A percentile compares a stretch with the other conserved stretches of the same genome.
These are phyloP conservation scores for Formica exsecta DNA, from an alignment of 1,140 invertebrate genomes.

Conservation along the genomic window DNA sequence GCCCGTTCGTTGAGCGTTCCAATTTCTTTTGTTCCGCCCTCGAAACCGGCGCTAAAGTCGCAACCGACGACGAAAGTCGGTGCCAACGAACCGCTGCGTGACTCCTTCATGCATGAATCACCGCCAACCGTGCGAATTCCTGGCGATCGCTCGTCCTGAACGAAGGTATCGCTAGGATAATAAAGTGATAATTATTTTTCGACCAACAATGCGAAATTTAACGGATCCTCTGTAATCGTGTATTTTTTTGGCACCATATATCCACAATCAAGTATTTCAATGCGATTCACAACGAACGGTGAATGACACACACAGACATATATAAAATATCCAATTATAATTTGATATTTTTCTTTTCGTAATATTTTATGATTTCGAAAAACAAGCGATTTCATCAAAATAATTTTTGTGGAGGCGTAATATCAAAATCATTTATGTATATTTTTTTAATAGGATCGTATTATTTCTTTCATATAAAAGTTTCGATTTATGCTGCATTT, in stretches of 20 bases:
- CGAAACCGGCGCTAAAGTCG: slow-evolving; percentile 72
- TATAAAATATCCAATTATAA: too few relatives aligned
- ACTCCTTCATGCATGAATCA: slow-evolving; percentile 68
- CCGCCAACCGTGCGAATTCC: slow-evolving; percentile 41
- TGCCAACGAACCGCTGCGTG: slow-evolving; percentile 65
- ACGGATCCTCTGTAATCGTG: neutral
- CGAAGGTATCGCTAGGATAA: neutral
- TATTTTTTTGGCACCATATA: neutral
- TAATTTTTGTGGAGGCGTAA: too few relatives aligned
- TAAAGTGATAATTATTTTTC: neutral
- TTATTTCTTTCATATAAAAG: neutral
- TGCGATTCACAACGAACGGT: too few relatives aligned
- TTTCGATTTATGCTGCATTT: neutral
- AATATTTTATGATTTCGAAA: too few relatives aligned
- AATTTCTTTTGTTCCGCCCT: slow-evolving; percentile 73
- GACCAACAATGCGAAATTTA: neutral
- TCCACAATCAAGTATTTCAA: neutral
- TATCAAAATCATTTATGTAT: too few relatives aligned
- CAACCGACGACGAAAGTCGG: slow-evolving; percentile 3
- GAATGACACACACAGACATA: too few relatives aligned
- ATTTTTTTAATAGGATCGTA: too few relatives aligned
- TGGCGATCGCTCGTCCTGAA: neutral
- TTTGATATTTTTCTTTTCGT: too few relatives aligned
- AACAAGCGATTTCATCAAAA: too few relatives aligned
- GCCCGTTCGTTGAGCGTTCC: slow-evolving; percentile 35